phyloP scores from a whole-genome alignment of 2,888 invertebrate genomes.

The Strigamia maritima region DNA sequence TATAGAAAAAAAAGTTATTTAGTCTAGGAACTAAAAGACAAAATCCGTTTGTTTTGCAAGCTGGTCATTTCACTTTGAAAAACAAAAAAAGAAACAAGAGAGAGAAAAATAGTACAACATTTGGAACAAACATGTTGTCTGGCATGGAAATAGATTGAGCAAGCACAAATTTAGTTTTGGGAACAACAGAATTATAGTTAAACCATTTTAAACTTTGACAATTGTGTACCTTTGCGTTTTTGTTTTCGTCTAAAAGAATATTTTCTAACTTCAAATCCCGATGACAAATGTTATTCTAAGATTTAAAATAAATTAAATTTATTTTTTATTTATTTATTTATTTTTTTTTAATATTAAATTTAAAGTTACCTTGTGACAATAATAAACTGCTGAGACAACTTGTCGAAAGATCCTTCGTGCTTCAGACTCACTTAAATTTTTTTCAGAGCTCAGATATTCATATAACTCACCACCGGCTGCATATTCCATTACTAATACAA shows the following conservation, averaged over 20 bases:
- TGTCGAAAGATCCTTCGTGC: slow-evolving; percentile 92
- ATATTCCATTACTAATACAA: slow-evolving; percentile 99
- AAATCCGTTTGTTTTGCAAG: neutral
- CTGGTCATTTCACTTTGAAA: neutral
- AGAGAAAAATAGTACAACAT: neutral
- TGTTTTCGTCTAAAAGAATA: slow-evolving; percentile 84
- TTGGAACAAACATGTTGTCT: neutral
- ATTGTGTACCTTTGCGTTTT: slow-evolving; percentile 87
- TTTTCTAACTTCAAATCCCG: slow-evolving; percentile 93
- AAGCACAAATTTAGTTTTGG: neutral
- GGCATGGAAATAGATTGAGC: neutral
- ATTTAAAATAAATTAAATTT: neutral
- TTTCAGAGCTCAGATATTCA: slow-evolving; percentile 80
- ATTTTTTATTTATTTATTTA: neutral
- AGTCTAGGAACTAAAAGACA: neutral
- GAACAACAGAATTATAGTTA: neutral
- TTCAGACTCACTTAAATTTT: slow-evolving; percentile 78
- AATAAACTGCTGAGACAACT: slow-evolving; percentile 92
- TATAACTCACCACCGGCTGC: slow-evolving; percentile 97
- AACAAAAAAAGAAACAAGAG: neutral
- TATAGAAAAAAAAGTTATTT: neutral
- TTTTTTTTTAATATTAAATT: neutral
- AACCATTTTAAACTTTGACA: neutral
- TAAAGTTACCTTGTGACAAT: slow-evolving; percentile 77
- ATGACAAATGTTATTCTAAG: slow-evolving; percentile 86